Percentiles rank a stretch among this genome's conserved stretches.
phyloP scores from a whole-genome alignment of 2,888 invertebrate genomes.

The Agonopterix heracliana region DNA sequence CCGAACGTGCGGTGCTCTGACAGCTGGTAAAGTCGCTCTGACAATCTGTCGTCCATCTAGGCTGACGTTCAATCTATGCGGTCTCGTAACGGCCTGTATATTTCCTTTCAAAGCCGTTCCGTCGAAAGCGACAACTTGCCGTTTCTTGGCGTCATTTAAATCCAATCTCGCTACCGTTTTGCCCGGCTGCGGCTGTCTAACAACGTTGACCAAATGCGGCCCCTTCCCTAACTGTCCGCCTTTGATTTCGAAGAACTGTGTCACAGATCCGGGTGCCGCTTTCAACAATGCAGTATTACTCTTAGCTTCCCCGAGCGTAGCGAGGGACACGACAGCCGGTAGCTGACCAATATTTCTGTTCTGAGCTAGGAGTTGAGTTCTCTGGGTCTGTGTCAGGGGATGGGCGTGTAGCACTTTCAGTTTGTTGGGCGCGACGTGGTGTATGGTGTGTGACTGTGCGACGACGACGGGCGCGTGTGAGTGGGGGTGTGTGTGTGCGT shows the following conservation, averaged over 20 bases:
- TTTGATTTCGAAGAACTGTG: conserved; percentile 64
- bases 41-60: conserved; percentile 34
- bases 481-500: conserved; percentile 16
- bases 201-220: conserved; percentile 61
- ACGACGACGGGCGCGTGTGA: conserved; percentile 31
- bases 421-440: conserved; percentile 46
- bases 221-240: conserved; percentile 49
- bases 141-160: conserved; percentile 38
- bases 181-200: conserved; percentile 50
- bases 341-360: conserved; percentile 21
- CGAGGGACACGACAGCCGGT: conserved; percentile 54
- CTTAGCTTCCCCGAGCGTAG: conserved; percentile 46
- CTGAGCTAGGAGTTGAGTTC: conserved; percentile 39
- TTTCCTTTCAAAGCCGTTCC: conserved; percentile 30
- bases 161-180: conserved; percentile 41
- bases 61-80: conserved; percentile 34
- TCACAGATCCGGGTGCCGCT: conserved; percentile 46
- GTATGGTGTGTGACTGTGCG: conserved; percentile 35
- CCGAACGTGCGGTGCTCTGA: conserved; percentile 32
- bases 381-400: conserved; percentile 48
- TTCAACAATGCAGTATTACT: conserved; percentile 40
- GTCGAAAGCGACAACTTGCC: conserved; percentile 33
- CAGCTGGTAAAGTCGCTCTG: conserved; percentile 26
- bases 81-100: conserved; percentile 23
- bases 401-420: conserved; percentile 60